A percentile compares a stretch with the other conserved stretches of the same genome.
These are phyloP conservation scores for Asteroscopus sphinx DNA, from an alignment of 2,888 invertebrate species.

Conservation along the genomic window DNA sequence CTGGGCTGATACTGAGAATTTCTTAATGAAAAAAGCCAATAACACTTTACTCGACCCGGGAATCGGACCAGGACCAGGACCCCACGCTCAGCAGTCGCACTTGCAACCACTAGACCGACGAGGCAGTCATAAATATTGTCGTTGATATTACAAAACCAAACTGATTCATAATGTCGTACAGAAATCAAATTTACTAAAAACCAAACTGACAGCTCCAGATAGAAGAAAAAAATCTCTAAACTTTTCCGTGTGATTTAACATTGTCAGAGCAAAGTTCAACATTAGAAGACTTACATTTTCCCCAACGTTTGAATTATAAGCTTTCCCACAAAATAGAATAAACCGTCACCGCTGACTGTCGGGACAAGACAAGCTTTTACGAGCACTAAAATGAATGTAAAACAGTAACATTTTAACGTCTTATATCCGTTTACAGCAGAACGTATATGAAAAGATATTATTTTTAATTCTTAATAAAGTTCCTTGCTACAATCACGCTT, in stretches of 20 bases:
- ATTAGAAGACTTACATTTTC: conserved; percentile 34
- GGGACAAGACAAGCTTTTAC: conserved; percentile 18
- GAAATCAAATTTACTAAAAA: conserved; percentile 19
- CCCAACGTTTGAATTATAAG: conserved; percentile 37
- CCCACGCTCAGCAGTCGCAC: too few species aligned
- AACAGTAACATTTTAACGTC: conserved; percentile 7
- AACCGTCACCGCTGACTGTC: conserved; percentile 3
- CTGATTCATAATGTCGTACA: conserved; percentile 4
- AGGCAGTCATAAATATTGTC: too few species aligned
- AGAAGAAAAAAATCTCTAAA: conserved; percentile 32
- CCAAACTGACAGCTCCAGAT: conserved; percentile 3
- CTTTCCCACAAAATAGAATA: conserved; percentile 22
- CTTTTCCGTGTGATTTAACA: conserved; percentile 35
- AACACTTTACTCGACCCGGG: too few species aligned
- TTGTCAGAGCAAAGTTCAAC: conserved; percentile 24
- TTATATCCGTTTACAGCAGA: neutral
- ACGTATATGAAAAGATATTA: neutral
- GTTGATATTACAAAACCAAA: neutral
- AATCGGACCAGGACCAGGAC: too few species aligned
- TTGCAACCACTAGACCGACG: too few species aligned
- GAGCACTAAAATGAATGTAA: conserved; percentile 25
- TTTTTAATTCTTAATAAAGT: neutral
- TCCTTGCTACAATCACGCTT: neutral
- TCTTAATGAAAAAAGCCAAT: too few species aligned
- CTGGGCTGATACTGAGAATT: too few species aligned